phyloP scores from a whole-genome alignment of 2,113 vertebrate species.

The Malaclemys terrapin region DNA sequence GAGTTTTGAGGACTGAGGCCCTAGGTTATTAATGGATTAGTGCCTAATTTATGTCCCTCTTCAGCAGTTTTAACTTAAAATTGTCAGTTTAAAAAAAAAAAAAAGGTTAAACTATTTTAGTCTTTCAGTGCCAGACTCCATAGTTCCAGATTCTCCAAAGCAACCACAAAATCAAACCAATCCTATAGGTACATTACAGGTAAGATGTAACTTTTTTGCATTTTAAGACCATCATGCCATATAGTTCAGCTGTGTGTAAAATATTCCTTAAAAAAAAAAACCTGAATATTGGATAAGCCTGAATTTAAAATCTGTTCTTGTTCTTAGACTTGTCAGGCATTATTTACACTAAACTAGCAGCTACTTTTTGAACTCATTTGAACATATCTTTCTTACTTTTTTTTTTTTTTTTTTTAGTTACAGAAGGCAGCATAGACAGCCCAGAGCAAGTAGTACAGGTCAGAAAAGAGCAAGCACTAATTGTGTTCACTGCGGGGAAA shows the following conservation, averaged over 20 bases:
- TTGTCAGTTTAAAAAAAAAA: background rate
- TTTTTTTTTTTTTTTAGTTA: constrained; percentile 51
- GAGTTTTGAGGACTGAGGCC: background rate
- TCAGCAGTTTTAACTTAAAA: background rate
- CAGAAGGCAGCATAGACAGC: constrained; percentile 29
- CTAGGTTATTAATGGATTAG: background rate
- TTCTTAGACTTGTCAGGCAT: constrained; percentile 9
- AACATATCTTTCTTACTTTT: background rate
- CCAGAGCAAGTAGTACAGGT: background rate
- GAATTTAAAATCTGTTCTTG: background rate
- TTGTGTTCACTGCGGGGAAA: background rate
- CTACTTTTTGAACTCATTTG: constrained; percentile 4
- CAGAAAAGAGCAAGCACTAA: background rate
- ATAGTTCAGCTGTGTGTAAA: background rate
- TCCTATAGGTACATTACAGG: constrained; percentile 79
- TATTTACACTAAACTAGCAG: constrained; percentile 7
- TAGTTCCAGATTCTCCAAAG: constrained; percentile 70
- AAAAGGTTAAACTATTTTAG: constrained; percentile 55
- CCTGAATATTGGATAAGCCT: background rate
- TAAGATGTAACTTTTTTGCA: constrained; percentile 19
- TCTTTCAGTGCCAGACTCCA: constrained; percentile 74
- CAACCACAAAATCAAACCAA: constrained; percentile 77
- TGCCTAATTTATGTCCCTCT: background rate
- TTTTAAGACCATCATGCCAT: background rate
- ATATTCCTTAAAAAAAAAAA: background rate